Evolutionary conservation across 2,113 vertebrate species (phyloP).

Genomic region (Amphilophus citrinellus): DNA sequence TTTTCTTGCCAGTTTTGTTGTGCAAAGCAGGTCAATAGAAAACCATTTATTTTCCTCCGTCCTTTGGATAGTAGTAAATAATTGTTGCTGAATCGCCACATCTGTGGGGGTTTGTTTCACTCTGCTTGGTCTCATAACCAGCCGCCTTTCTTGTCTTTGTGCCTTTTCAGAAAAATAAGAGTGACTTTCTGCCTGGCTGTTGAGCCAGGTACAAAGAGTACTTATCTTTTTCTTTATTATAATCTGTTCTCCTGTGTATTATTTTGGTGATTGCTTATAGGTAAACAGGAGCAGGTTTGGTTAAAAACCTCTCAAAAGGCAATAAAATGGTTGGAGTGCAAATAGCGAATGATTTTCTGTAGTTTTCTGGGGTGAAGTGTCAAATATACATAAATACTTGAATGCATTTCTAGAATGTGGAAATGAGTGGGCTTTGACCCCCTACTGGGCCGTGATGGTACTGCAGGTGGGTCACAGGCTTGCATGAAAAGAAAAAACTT

Average conservation of each 20-base stretch:
- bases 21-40: conserved; percentile 77
- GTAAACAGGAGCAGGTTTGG: conserved; percentile 5
- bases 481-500: neutral
- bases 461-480: neutral
- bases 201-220: neutral
- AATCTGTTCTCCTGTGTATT: neutral
- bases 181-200: conserved; percentile 1
- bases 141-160: conserved; percentile 31
- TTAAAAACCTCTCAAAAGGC: neutral
- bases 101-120: conserved; percentile 57
- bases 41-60: conserved; percentile 69
- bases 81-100: conserved; percentile 79
- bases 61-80: conserved; percentile 70
- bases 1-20: conserved; percentile 70
- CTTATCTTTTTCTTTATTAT: neutral
- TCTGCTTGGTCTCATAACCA: conserved; percentile 67
- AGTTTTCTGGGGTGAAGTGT: neutral
- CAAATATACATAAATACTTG: neutral
- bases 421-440: neutral
- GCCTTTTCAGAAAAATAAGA: conserved; percentile 29
- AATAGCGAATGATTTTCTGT: neutral
- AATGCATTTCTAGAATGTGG: neutral
- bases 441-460: neutral
- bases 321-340: neutral
- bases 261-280: neutral